Evolutionary conservation across 1,140 invertebrate genomes (phyloP), one percentile per base, ranked within the genome.

Genomic region (Trachymyrmex septentrionalis): DNA sequence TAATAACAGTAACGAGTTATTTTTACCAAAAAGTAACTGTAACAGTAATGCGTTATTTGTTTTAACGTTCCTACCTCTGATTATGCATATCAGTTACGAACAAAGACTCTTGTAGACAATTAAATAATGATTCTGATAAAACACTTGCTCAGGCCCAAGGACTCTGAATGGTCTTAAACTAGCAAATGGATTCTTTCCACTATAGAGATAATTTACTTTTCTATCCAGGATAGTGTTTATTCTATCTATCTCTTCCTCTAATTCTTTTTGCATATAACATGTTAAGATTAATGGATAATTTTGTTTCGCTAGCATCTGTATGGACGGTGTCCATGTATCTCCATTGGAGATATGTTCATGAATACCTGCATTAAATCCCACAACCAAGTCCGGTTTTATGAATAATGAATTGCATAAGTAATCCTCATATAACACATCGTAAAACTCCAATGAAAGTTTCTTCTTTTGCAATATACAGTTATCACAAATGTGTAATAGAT

Each of bases 361-460:
- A 57, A 95, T 90, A 73, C 94, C 92, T 38, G 92, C 85, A 91
- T 94, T 93, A 50, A 92, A 95, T 7, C 93, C 94, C 73, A 94
- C 61, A 50, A 93, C 87, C 30, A 94, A 77, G 86, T 94, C 90
- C 14, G 93, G 92, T 71, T 91, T 91, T 0, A 82, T 7, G 38
- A 92, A 93, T 14, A 24, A n/a, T 38, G 88, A 9, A 19, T 59
- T 88, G 3, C 71, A 7, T 1, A 86, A 27, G 71, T 93, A 95
- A 14, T 92, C 82, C 2, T 91, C 84, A 66, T 94, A 95, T 10
- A 92, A 86, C 64, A 67, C 4, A 16, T 73, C 81, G 34, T 85
- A 55, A 38, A 81, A 86, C 61, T 89, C 71, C 12, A 94, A 63
- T 24, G 59, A 81, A 38, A 94, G 9, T 9, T 86, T 85, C 71